phyloP scores from a whole-genome alignment of 2,797 vertebrate genomes.

The Mormyrops boulengeri region DNA sequence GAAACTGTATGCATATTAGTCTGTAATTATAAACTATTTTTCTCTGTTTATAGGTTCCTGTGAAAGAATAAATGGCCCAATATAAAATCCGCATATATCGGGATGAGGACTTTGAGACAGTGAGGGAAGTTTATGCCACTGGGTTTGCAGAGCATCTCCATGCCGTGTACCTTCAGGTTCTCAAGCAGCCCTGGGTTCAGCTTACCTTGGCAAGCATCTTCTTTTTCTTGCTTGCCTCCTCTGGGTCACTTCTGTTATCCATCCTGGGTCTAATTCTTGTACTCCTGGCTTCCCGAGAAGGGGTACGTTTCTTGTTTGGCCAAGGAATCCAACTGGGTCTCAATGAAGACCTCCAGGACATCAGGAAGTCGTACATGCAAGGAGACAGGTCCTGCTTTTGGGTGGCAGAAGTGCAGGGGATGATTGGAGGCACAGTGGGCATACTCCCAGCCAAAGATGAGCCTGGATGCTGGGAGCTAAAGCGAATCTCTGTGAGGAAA shows the following conservation, averaged over 20 bases:
- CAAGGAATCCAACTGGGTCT: conserved; percentile 29
- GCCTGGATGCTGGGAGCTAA: conserved; percentile 21
- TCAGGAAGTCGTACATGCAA: conserved; percentile 43
- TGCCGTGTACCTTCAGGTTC: conserved; percentile 27
- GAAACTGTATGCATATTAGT: not conserved
- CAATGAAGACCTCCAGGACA: conserved; percentile 46
- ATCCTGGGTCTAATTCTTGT: conserved; percentile 3
- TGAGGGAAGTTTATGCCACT: conserved; percentile 28
- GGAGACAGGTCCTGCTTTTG: conserved; percentile 44
- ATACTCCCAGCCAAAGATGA: conserved; percentile 22
- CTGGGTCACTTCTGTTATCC: conserved; percentile 14
- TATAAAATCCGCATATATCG: not conserved
- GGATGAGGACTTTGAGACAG: conserved; percentile 26
- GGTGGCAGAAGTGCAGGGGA: conserved; percentile 44
- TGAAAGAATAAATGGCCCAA: not conserved
- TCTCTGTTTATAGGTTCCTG: not conserved
- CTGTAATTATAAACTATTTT: not conserved
- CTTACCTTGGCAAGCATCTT: conserved; percentile 17
- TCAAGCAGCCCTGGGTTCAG: conserved; percentile 31
- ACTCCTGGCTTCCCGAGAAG: conserved; percentile 13
- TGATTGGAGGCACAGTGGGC: conserved; percentile 42
- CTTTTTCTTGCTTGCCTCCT: not conserved
- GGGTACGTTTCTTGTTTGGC: conserved; percentile 21
- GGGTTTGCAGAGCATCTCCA: conserved; percentile 30
- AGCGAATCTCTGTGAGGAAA: conserved; percentile 34